These are phyloP conservation scores for Acrocephalus scirpaceus DNA, from an alignment of 2,797 vertebrate genomes.

Conservation along the genomic window DNA sequence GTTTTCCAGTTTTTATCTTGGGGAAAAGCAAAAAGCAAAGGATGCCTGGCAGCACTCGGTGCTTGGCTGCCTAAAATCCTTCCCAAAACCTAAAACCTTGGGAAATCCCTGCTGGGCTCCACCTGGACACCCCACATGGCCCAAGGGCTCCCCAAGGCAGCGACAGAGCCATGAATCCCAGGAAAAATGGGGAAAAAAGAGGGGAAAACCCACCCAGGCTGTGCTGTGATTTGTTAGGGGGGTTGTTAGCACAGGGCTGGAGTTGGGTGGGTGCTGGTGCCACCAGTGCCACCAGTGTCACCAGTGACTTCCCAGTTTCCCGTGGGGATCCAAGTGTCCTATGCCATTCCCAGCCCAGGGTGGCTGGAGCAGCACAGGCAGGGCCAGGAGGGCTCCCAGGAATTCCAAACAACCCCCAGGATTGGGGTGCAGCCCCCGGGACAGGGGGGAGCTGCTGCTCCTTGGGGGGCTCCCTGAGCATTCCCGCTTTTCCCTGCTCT, in stretches of 20 bases:
- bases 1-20: background rate
- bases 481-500: background rate
- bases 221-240: fast-evolving
- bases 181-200: fast-evolving
- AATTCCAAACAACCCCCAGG: background rate
- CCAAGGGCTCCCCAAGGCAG: fast-evolving
- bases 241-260: background rate
- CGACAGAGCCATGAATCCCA: fast-evolving
- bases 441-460: too few species aligned
- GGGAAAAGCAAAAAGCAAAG: background rate
- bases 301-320: background rate
- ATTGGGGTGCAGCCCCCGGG: background rate
- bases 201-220: fast-evolving
- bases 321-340: fast-evolving
- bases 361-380: background rate
- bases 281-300: background rate
- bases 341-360: fast-evolving
- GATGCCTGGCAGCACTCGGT: background rate
- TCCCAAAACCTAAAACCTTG: background rate
- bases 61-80: background rate
- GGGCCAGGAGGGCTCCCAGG: background rate
- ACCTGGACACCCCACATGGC: fast-evolving
- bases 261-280: fast-evolving
- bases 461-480: background rate
- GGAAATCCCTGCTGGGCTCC: background rate